Evolutionary conservation across 1,140 invertebrate genomes (phyloP), one percentile per base, ranked within the genome.

Genomic region (Bursaphelenchus mucronatus): DNA sequence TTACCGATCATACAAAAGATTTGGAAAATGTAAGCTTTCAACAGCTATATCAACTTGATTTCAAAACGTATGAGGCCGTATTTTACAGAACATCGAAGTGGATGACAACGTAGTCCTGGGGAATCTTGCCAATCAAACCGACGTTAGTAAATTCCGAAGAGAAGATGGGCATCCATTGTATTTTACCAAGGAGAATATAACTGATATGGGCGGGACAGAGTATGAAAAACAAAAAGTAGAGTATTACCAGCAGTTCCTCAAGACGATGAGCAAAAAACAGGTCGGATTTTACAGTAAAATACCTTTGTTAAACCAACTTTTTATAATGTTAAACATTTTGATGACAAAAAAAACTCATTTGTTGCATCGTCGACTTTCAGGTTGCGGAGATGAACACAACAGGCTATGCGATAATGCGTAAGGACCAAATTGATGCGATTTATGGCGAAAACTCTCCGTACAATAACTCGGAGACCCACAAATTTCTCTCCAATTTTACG

Each of bases 121-220:
- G 59, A 52, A 65, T 47, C 46, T 51, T 43, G 61, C 9, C 40
- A 50, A 40, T 39, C 44, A 59, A 39, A n/a, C 57, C 3, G 41
- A 11, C 3, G 3, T n/a, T 57, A 39, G 15, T 62, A 30, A 68
- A 30, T 8, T 51, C 30, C 43, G 19, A 62, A 21, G 61, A 17
- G 58, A 58, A 11, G 19, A 73, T 50, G 71, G 71, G 11, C 11
- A 54, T 21, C 73, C 73, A 19, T 52, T 75, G 4, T 73, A 73
- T 47, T 70, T 76, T 19, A 76, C 71, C 9, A 65, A 51, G 45
- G 62, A 76, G 21, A 76, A 75, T 44, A 21, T 71, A 44, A 74
- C 69, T 0, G 47, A 73, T 39, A 59, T 76, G 10, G 68, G 50
- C 58, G 73, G 73, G 30, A 30, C 30, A 5, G 30, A 30, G 30